phyloP scores from a whole-genome alignment of 2,888 invertebrate genomes.

The Miltochrista miniata region DNA sequence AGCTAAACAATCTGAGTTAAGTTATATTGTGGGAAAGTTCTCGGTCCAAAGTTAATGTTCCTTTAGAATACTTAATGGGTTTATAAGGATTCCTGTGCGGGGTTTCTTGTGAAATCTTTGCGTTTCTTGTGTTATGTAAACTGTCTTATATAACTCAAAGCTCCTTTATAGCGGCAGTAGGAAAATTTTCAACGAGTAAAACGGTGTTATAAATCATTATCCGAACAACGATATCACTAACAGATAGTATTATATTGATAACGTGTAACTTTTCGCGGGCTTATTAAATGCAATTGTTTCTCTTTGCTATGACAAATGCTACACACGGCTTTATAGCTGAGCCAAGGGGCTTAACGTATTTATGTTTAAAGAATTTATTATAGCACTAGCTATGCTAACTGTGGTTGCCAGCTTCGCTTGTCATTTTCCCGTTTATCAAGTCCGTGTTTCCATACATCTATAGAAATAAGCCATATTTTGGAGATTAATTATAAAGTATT shows the following conservation, averaged over 20 bases:
- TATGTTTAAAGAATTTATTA: neutral
- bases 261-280: slow-evolving; percentile 41
- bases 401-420: too few relatives aligned
- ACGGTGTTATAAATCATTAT: slow-evolving; percentile 32
- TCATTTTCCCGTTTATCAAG: too few relatives aligned
- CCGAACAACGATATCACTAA: slow-evolving; percentile 34
- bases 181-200: too few relatives aligned
- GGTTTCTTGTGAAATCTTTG: too few relatives aligned
- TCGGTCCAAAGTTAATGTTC: neutral
- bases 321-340: slow-evolving; percentile 24
- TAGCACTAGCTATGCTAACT: too few relatives aligned
- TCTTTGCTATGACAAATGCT: slow-evolving; percentile 29
- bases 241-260: slow-evolving; percentile 42
- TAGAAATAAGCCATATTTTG: too few relatives aligned
- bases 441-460: too few relatives aligned
- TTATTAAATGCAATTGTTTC: slow-evolving; percentile 50
- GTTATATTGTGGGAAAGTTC: slow-evolving; percentile 25
- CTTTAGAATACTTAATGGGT: neutral
- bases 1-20: slow-evolving; percentile 26
- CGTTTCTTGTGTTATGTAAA: too few relatives aligned
- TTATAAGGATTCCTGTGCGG: neutral
- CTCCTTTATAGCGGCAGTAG: too few relatives aligned
- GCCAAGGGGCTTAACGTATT: neutral
- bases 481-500: too few relatives aligned
- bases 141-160: too few relatives aligned